phyloP scores from a whole-genome alignment of 2,113 vertebrate genomes.

The Climacteris rufus region DNA sequence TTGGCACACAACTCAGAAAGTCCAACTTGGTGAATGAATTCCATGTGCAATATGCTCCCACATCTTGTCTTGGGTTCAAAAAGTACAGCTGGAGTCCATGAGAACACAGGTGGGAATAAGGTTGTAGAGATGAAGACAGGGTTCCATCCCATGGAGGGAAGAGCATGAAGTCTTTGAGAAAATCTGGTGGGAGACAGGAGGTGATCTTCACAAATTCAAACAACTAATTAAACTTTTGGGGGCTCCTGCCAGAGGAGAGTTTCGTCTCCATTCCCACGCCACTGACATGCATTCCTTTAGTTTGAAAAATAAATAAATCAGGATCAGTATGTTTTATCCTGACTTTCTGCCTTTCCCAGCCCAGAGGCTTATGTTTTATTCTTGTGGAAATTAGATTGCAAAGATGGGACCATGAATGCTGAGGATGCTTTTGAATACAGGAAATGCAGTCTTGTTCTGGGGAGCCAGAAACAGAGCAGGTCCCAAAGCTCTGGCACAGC shows the following conservation, averaged over 20 bases:
- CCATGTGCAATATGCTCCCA: neutral
- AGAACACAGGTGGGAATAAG: fast-evolving
- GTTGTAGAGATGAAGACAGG: neutral
- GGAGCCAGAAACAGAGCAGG: neutral
- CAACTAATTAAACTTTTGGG: neutral
- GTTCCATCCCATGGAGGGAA: fast-evolving
- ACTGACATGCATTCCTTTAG: neutral
- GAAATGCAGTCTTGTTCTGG: neutral
- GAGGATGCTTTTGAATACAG: neutral
- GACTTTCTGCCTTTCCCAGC: neutral
- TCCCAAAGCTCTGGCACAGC: neutral
- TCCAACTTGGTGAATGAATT: neutral
- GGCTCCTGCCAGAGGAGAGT: fast-evolving
- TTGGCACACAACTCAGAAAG: neutral
- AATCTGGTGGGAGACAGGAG: neutral
- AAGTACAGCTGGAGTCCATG: neutral
- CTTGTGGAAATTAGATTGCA: neutral
- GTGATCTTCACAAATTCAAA: neutral
- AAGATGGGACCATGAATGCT: fast-evolving
- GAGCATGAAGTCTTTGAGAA: neutral
- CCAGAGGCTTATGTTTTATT: neutral
- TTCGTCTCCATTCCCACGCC: neutral
- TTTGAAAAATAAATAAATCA: neutral
- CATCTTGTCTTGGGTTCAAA: neutral
- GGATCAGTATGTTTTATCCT: neutral